Evolutionary conservation across 2,888 invertebrate species (phyloP), one percentile per base, ranked within the genome.

Genomic region (Amphipoea lucens): DNA sequence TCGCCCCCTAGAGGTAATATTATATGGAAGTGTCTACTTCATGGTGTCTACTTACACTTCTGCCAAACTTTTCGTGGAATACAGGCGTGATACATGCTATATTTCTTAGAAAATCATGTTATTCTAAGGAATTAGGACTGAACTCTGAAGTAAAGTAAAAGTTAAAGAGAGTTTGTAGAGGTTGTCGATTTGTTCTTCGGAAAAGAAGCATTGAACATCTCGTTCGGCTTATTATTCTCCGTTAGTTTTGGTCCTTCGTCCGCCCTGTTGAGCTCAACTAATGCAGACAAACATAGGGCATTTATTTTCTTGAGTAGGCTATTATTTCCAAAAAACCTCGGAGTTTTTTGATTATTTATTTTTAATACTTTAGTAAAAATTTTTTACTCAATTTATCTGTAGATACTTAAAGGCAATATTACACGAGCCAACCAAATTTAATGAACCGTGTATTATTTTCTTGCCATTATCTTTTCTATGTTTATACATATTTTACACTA

Each of bases 211-310:
- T 79, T 60, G 29, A 51, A 54, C 36, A 71, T 57, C 65, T 76
- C 51, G 62, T 70, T 40, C 17, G 45, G 23, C 36, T 71, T 65
- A 67, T 78, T 82, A 74, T n/a, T 81, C 63, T 60, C 14, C n/a
- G 12, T 82, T 65, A 78, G 63, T 72, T 73, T 82, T 82, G 57
- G 23, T 72, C 40, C 14, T 60, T 65, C 42, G 57, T 42, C 36
- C n/a, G 51, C 48, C 45, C 68, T 62, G 68, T 78, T 82, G 57
- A 78, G 68, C 72, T 57, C 48, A 60, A 23, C 60, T 81, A 68
- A 81, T 77, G 42, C 36, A 78, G 62, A 82, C 63, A 9, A 78
- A 78, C 78, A 54, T 62, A 29, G 14, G 77, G 62, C 40, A 78
- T 82, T 82, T 73, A 78, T 73, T 69, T 82, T 65, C 63, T 60